A percentile compares a stretch with the other conserved stretches of the same genome.
Evolutionary conservation across 2,888 invertebrate species (phyloP).

Genomic region (Aspidapion aeneum): DNA sequence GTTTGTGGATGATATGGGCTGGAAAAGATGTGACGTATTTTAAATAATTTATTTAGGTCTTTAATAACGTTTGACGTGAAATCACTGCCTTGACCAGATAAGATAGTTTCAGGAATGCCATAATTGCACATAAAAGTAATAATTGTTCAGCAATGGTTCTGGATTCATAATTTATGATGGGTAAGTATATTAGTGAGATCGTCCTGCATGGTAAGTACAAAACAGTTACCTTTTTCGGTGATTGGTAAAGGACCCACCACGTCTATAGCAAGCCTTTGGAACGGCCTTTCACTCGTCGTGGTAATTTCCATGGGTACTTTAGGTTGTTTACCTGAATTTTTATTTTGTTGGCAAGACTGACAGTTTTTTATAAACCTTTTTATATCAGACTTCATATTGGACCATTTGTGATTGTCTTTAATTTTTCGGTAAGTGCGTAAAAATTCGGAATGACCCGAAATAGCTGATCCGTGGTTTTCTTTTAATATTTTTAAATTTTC

Average conservation of each 20-base stretch:
- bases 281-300: conserved; percentile 29
- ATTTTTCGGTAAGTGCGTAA: no score
- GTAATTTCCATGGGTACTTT: conserved; percentile 33
- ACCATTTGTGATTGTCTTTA: no score
- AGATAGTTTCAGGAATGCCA: conserved; percentile 32
- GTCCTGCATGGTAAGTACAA: conserved; percentile 32
- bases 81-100: conserved; percentile 36
- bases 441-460: no score
- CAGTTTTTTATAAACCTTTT: no score
- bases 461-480: no score
- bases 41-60: no score
- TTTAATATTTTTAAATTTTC: no score
- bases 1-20: conserved; percentile 34
- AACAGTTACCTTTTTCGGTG: conserved; percentile 28
- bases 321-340: conserved; percentile 20
- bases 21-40: no score
- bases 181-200: conserved; percentile 38
- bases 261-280: conserved; percentile 31
- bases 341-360: conserved; percentile 26
- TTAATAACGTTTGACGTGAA: conserved; percentile 33
- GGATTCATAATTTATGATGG: no score
- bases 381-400: conserved; percentile 38
- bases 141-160: no score
- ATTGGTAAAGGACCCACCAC: conserved; percentile 33
- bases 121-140: conserved; percentile 25